Evolutionary conservation across 2,888 invertebrate species (phyloP).

Genomic region (Encarsia formosa): DNA sequence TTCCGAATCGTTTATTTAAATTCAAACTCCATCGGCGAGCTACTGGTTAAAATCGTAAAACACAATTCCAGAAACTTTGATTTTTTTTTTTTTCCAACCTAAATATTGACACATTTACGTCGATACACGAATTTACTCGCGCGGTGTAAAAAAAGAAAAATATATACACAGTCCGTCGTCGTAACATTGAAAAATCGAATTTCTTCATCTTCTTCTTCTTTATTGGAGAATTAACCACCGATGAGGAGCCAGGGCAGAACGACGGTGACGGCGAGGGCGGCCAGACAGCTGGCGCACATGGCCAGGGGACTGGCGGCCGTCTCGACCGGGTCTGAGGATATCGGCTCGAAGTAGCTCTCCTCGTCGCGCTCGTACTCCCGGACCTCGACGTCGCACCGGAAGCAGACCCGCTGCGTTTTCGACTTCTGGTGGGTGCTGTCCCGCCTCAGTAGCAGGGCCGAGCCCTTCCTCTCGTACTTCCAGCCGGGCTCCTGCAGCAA

Average conservation of each 20-base stretch:
- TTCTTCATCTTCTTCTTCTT: too few species aligned
- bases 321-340: slow-evolving; percentile 39
- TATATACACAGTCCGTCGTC: too few species aligned
- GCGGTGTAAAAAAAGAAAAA: too few species aligned
- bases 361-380: slow-evolving; percentile 54
- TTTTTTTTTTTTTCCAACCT: too few species aligned
- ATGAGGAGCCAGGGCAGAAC: slow-evolving; percentile 55
- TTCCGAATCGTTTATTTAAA: too few species aligned
- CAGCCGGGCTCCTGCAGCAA: slow-evolving; percentile 47
- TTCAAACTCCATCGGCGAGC: too few species aligned
- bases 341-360: slow-evolving; percentile 32
- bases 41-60: too few species aligned
- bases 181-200: too few species aligned
- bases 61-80: too few species aligned
- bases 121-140: too few species aligned
- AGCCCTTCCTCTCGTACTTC: slow-evolving; percentile 47
- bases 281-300: slow-evolving; percentile 54
- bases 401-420: slow-evolving; percentile 50
- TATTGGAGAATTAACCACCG: slow-evolving; percentile 41
- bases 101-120: too few species aligned
- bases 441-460: slow-evolving; percentile 42
- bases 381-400: slow-evolving; percentile 57
- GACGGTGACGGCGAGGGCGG: slow-evolving; percentile 54
- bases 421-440: slow-evolving; percentile 31
- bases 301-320: slow-evolving; percentile 47